Base-by-base conservation (phyloP, 2,797 vertebrate genomes). In the Hyperoplus lanceolatus region DNA sequence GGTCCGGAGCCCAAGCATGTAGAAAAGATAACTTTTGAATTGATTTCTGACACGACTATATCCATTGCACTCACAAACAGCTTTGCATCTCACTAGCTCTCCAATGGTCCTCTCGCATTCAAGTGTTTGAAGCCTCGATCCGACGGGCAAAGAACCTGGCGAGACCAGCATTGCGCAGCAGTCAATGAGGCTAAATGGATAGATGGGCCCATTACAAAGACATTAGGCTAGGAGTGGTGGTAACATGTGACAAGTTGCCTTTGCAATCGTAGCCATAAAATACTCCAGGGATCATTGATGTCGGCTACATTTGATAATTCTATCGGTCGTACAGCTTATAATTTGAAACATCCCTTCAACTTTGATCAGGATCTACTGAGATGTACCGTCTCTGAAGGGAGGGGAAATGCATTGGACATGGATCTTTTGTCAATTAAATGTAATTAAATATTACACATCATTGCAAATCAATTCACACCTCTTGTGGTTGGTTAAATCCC, bases 131-230 rank as follows among this genome's bases (percentile, higher is more conserved):
- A 79, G 81, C 87, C 72, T 85, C 69, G 70, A 89, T 29, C 65
- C 79, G 54, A 65, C 1, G 18, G 77, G 67, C 70, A 72, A 67
- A 87, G 83, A 88, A 90, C 70, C 79, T 90, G 83, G 78, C 45
- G 7, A 75, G 69, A 76, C 82, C 80, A 74, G 79, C 73, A 74
- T 70, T 81, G 82, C 89, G 73, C 78, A 60, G 83, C 90, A 85
- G 77, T 89, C 92, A 93, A 91, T 92, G 92, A 93, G 90, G 91
- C 91, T 85, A 92, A 90, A 92, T 90, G 89, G 85, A 92, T 88
- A 89, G 91, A 94, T 93, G 91, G 88, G 68, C 80, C 87, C 84
- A 92, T 94, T 94, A 92, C 69, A 78, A 72, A 90, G 89, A 87
- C 90, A 87, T 94, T 92, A 87, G 84, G 75, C 67, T 85, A 81